Percentiles rank a stretch among this genome's conserved stretches.
phyloP scores from a whole-genome alignment of 2,888 invertebrate species.

The Cartodere bifasciata region DNA sequence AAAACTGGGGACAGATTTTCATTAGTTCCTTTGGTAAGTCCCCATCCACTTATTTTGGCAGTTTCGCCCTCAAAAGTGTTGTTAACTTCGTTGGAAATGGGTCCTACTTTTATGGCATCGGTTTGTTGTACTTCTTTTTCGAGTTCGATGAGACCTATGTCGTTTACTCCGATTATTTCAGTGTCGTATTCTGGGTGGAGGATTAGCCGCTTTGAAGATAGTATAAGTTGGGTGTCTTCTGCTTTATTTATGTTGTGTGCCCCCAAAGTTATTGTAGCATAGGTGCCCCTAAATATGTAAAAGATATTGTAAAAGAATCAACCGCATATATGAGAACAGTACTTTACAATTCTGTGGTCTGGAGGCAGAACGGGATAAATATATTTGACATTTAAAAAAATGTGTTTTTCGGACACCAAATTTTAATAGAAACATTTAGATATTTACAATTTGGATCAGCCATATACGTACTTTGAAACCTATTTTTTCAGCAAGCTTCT shows the following conservation, averaged over 20 bases:
- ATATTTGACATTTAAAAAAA: no score
- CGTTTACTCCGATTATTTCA: background rate
- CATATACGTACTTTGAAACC: no score
- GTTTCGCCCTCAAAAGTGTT: constrained; percentile 7
- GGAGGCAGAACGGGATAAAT: no score
- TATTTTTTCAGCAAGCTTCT: no score
- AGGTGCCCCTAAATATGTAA: no score
- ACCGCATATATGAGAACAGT: no score
- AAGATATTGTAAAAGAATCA: no score
- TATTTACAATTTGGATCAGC: no score
- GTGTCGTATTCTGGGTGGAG: background rate
- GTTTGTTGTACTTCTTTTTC: no score
- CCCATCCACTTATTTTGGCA: constrained; percentile 17
- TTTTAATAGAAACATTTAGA: no score
- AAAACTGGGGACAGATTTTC: constrained; percentile 10
- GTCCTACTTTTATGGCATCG: background rate
- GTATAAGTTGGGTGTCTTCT: background rate
- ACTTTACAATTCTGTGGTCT: no score
- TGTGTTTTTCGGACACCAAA: no score
- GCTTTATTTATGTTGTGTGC: background rate
- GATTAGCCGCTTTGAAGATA: background rate
- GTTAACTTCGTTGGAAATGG: background rate
- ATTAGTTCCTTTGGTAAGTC: constrained; percentile 11
- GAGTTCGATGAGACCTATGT: background rate
- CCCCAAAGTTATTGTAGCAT: background rate